These are phyloP conservation scores for Argopecten irradians DNA, from an alignment of 1,140 invertebrate genomes.

Conservation along the genomic window DNA sequence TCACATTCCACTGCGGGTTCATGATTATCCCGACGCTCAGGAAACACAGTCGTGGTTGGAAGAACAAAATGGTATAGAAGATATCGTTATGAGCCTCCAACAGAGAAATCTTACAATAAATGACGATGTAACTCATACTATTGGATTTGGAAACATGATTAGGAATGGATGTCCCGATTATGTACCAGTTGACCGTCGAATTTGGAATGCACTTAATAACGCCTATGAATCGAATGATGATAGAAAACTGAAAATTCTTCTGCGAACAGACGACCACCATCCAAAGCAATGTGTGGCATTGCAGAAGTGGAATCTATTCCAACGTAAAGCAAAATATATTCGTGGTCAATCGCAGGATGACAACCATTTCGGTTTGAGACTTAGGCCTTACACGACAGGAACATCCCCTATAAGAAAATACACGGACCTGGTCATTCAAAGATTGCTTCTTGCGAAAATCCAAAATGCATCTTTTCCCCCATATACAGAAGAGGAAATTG, in stretches of 20 bases:
- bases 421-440: constrained; percentile 72
- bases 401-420: constrained; percentile 77
- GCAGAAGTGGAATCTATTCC: neutral
- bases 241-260: neutral
- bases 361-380: constrained; percentile 56
- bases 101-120: neutral
- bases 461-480: constrained; percentile 30
- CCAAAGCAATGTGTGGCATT: neutral
- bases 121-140: neutral
- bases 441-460: constrained; percentile 59
- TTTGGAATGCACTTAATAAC: neutral
- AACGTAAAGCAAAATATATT: neutral
- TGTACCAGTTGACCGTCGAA: neutral
- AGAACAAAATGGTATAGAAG: neutral
- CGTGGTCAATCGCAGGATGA: neutral
- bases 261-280: constrained; percentile 1
- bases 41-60: constrained; percentile 28
- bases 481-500: constrained; percentile 55
- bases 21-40: constrained; percentile 29
- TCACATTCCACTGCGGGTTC: constrained; percentile 38
- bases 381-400: constrained; percentile 73
- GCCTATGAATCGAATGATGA: neutral
- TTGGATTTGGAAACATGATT: neutral
- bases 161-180: neutral
- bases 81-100: constrained; percentile 40